Base-by-base conservation (phyloP, 2,113 vertebrate species). In the Lichenostomus cassidix region DNA sequence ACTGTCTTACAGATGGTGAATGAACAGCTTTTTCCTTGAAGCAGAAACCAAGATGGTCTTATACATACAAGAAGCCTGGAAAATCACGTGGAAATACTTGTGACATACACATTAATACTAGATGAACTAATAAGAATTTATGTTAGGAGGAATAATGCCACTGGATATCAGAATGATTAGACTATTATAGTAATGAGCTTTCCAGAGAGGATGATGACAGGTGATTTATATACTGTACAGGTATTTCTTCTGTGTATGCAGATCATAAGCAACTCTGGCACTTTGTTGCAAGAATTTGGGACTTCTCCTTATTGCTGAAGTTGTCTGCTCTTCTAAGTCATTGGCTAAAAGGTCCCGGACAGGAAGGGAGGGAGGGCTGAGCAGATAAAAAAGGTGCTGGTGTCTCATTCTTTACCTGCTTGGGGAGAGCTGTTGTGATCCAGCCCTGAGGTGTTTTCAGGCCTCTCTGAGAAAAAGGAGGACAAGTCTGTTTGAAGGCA, bases 141-240 rank as follows among this genome's bases (percentile, higher is more conserved):
- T 92, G 55, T 79, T 91, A 69, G 63, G 63, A 63, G 74, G 75
- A 91, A 71, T 68, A 89, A 94, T 67, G 47, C 63, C 55, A 83
- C 70, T 77, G 75, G 92, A 71, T 90, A 94, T 83, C 59, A 21
- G 55, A 70, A 76, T 93, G 55, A 95, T 95, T 90, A 91, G 92
- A 46, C 70, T 90, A 77, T 92, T 95, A 83, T 28, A 92, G 63
- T 92, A 95, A 92, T 67, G 84, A 88, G 42, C 90, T 94, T 95
- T 94, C 59, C 64, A 69, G 53, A 89, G 67, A 92, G 63, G 67
- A 55, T 69, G 63, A 37, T 92, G 91, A 80, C 82, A 67, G 53
- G 59, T 83, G 59, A 92, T 96, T 95, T 86, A 85, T 85, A 55
- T 33, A 69, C 27, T 33, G 12, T 49, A 74, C n/a, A 69, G 93